Evolutionary conservation across 2,113 vertebrate species (phyloP), one percentile per base, ranked within the genome.

Genomic region (Crypturellus undulatus): DNA sequence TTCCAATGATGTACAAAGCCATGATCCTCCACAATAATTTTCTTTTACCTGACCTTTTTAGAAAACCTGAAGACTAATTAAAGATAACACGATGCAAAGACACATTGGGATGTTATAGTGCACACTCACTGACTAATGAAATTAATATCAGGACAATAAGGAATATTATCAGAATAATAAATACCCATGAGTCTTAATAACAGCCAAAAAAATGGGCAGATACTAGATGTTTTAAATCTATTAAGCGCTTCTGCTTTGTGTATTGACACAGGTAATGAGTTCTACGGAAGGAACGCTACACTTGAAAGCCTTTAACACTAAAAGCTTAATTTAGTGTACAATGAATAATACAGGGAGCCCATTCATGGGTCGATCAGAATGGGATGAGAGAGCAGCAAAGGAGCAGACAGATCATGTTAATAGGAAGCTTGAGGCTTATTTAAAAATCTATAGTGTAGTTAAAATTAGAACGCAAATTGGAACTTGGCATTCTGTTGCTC

Each of bases 401-500:
- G 89, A 90, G 86, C 89, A 96, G 94, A 96, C 94, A 96, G 92
- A 95, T 97, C 95, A 97, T 95, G 93, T 93, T 97, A 97, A 96
- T 97, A 94, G 93, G 94, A 96, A 96, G 95, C 80, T 81, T 72
- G 83, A 96, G 86, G 92, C 95, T 96, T 96, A 97, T 96, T 97
- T 96, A 96, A 97, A 97, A 97, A 97, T 97, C 95, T 92, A 97
- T 96, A 96, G 70, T 84, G 95, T 96, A 95, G 92, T 96, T 97
- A 96, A 96, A 97, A 94, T 96, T 97, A 96, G 92, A 96, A 89
- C 36, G 34, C 73, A 96, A 79, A 96, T 95, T 97, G 90, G 93
- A 94, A 69, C 80, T 81, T 89, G 90, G 92, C 94, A 96, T 96
- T 96, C 88, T 95, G 70, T 93, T 92, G 80, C 89, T 90, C 94